Base-by-base conservation (phyloP, 1,140 invertebrate genomes). In the Ganaspis sp. region DNA sequence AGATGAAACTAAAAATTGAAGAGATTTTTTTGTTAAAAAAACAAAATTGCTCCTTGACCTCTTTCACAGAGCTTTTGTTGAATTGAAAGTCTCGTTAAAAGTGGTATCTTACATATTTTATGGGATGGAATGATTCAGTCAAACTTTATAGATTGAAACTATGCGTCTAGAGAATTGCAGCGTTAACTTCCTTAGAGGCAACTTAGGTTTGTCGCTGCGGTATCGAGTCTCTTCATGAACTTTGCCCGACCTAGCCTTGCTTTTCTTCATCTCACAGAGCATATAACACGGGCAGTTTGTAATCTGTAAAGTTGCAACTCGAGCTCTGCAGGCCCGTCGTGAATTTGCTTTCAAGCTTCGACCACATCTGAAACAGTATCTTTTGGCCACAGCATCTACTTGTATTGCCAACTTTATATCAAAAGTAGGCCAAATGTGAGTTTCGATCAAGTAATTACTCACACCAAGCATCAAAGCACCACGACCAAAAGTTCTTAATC, bases 351-450 rank as follows among this genome's bases (percentile, higher is more conserved):
- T 26, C 21, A 26, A 64, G 23, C 26, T 64, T 29, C 21, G 58
- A 64, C 26, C 12, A 29, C 21, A 64, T 64, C 58, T 64, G 12
- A 34, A 64, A 64, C 26, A 64, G 58, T 64, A n/a, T 64, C 58
- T 64, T 64, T n/a, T 64, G 23, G 58, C 58, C 23, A n/a, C 58
- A 64, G 9, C 23, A 64, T 34, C 58, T 64, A 64, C 26, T 64
- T 64, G 11, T 29, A 29, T 15, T 64, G 58, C 58, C 23, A 64
- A 29, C 58, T 29, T 64, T 64, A 29, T 64, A 58, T 4, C 12
- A 64, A 29, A 64, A 64, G 23, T 64, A n/a, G 26, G 21, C 23
- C 4, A 34, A 12, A n/a, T 64, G 12, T 64, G 11, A 64, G 23
- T 34, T 29, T 64, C 58, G 15, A n/a, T 64, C 11, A 64, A 64